Conservation (phyloP, 2,113 vertebrate genomes). For the Ictalurus punctatus region DNA sequence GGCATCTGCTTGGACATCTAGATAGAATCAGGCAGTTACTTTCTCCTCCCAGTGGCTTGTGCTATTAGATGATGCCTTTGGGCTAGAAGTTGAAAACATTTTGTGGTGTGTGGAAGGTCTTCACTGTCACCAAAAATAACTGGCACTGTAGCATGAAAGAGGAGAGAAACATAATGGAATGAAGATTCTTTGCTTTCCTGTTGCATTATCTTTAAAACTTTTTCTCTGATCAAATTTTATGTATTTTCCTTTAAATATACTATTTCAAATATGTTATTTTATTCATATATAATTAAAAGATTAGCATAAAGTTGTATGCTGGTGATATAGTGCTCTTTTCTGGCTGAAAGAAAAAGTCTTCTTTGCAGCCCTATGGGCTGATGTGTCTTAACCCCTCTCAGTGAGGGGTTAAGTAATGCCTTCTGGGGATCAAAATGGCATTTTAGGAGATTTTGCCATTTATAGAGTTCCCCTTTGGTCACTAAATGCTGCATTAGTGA, state of each 20-base stretch:
- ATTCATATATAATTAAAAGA: neutral
- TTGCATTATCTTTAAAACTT: neutral
- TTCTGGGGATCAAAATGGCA: constrained; percentile 40
- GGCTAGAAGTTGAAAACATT: constrained; percentile 27
- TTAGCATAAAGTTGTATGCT: neutral
- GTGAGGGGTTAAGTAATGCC: neutral
- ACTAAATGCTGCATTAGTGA: constrained; percentile 29
- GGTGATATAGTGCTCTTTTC: constrained; percentile 19
- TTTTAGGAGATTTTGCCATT: constrained; percentile 33
- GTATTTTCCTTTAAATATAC: neutral
- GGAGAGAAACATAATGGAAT: neutral
- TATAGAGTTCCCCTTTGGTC: constrained; percentile 21
- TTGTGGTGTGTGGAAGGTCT: constrained; percentile 16
- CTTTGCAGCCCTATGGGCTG: neutral
- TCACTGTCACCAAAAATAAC: constrained; percentile 11
- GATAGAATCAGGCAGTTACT: constrained; percentile 42
- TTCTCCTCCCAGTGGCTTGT: constrained; percentile 20
- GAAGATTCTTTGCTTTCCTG: neutral
- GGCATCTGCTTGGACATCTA: constrained; percentile 32
- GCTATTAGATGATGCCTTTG: constrained; percentile 28
- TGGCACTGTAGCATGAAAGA: neutral
- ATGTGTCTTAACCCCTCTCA: constrained; percentile 23
- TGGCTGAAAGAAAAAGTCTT: constrained; percentile 17
- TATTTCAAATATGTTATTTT: neutral
- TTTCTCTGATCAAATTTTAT: neutral